phyloP scores from a whole-genome alignment of 2,888 invertebrate genomes.

The Antheraea assamensis region DNA sequence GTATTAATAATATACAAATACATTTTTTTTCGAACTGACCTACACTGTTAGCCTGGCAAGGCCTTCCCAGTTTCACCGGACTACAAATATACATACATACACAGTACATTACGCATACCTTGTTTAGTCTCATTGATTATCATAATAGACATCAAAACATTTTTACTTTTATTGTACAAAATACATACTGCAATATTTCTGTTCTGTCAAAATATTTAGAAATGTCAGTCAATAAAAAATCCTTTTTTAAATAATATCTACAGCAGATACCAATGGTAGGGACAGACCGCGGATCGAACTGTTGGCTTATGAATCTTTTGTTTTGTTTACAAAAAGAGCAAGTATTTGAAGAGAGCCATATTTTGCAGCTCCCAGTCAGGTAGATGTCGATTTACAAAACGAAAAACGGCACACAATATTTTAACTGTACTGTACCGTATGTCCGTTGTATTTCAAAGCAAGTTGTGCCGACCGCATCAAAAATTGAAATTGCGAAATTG shows the following conservation, averaged over 20 bases:
- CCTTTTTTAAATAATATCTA: not conserved
- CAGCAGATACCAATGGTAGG: constrained; percentile 24
- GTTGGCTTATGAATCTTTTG: constrained; percentile 43
- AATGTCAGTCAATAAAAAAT: not conserved
- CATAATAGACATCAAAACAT: not conserved
- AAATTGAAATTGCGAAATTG: constrained; percentile 35
- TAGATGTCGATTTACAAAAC: constrained; percentile 46
- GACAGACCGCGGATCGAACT: constrained; percentile 31
- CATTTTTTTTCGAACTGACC: too few relatives aligned
- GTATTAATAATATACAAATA: not conserved
- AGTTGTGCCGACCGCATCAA: constrained; percentile 35
- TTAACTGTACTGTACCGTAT: constrained; percentile 31
- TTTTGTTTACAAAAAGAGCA: constrained; percentile 47
- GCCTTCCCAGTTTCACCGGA: too few relatives aligned
- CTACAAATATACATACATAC: too few relatives aligned
- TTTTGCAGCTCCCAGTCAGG: constrained; percentile 45
- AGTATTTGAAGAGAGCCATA: constrained; percentile 39
- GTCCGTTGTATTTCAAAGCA: constrained; percentile 26
- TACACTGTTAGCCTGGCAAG: too few relatives aligned
- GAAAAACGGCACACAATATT: constrained; percentile 31
- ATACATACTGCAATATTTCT: not conserved
- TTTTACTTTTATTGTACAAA: not conserved
- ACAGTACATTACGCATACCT: not conserved
- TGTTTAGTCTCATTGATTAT: not conserved
- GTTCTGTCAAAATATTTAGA: not conserved